A percentile compares a stretch with the other conserved stretches of the same genome.
These are phyloP conservation scores for Bellardia pandia DNA, from an alignment of 2,888 invertebrate species.

Conservation along the genomic window DNA sequence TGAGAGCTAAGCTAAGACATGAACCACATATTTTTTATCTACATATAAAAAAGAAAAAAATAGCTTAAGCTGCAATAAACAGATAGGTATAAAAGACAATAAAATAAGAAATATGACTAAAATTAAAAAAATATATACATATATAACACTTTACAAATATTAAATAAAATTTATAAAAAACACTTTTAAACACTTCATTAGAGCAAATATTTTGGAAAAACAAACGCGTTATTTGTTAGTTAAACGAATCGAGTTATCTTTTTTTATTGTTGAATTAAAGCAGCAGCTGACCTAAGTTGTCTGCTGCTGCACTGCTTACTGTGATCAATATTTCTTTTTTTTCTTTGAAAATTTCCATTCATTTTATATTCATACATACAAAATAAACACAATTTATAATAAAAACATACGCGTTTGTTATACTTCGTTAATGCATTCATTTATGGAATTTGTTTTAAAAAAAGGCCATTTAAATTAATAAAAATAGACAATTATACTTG, in stretches of 20 bases:
- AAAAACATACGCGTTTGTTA: background rate
- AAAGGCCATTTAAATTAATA: background rate
- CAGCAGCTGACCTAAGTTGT: slow-evolving; percentile 4
- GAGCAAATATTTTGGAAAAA: background rate
- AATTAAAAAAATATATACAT: background rate
- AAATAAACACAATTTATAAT: slow-evolving; percentile 12
- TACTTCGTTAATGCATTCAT: background rate
- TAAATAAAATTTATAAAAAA: slow-evolving; percentile 1
- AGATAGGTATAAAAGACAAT: background rate
- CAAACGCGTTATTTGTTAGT: background rate
- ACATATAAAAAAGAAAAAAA: slow-evolving; percentile 30
- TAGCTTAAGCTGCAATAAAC: slow-evolving; percentile 12
- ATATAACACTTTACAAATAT: background rate
- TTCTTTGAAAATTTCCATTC: background rate
- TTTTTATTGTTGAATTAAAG: slow-evolving; percentile 2
- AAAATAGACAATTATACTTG: slow-evolving; percentile 4
- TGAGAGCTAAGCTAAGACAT: slow-evolving; percentile 38
- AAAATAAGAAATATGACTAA: background rate
- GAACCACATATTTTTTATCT: slow-evolving; percentile 48
- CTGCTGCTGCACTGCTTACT: slow-evolving; percentile 30
- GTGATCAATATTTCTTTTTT: background rate
- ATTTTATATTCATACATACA: background rate
- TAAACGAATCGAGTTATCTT: background rate
- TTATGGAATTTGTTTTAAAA: slow-evolving; percentile 23
- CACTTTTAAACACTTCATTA: slow-evolving; percentile 54